Evolutionary conservation across 2,888 invertebrate species (phyloP).

Genomic region (Leptura quadrifasciata): DNA sequence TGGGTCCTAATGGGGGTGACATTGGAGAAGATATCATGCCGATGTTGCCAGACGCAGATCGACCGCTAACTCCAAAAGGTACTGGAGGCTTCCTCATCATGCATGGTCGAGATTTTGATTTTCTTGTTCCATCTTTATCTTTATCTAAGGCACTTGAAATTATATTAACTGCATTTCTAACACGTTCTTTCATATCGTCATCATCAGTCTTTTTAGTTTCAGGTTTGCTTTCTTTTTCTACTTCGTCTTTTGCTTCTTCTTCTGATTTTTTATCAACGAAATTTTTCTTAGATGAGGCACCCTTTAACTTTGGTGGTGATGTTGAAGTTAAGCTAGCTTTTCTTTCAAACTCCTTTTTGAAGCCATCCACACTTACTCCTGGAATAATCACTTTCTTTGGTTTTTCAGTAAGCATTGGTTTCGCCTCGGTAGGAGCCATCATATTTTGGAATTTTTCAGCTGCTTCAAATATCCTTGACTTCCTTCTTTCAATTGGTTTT

Average conservation of each 20-base stretch:
- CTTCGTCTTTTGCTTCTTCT: conserved; percentile 64
- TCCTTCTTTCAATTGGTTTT: conserved; percentile 78
- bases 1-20: conserved; percentile 65
- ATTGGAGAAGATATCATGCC: conserved; percentile 65
- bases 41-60: conserved; percentile 78
- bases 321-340: conserved; percentile 80
- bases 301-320: conserved; percentile 67
- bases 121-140: conserved; percentile 72
- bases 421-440: conserved; percentile 69
- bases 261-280: conserved; percentile 63
- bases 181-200: conserved; percentile 76
- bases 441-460: conserved; percentile 82
- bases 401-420: conserved; percentile 73
- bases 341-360: conserved; percentile 90
- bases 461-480: conserved; percentile 82
- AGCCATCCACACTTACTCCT: conserved; percentile 88
- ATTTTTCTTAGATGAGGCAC: conserved; percentile 59
- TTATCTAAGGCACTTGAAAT: conserved; percentile 82
- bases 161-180: conserved; percentile 83
- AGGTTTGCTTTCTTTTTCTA: conserved; percentile 46
- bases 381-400: conserved; percentile 89
- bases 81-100: conserved; percentile 79
- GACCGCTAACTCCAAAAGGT: conserved; percentile 77
- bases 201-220: conserved; percentile 61
- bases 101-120: conserved; percentile 73